A percentile compares a stretch with the other conserved stretches of the same genome.
These are phyloP conservation scores for Lithobates sylvaticus DNA, from an alignment of 2,797 vertebrate species.

Conservation along the genomic window DNA sequence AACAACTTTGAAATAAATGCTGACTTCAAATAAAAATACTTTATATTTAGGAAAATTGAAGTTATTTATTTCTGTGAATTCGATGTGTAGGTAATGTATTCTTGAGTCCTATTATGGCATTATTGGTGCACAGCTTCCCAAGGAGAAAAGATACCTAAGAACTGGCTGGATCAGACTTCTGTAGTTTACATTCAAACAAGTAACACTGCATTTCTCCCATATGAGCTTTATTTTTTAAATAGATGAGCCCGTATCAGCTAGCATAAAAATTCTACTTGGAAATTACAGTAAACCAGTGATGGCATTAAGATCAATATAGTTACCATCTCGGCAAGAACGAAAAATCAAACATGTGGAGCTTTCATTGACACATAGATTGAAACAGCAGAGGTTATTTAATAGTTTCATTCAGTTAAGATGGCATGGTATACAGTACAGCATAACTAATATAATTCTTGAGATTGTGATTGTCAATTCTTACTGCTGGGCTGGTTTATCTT, in stretches of 20 bases:
- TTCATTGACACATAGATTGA: slow-evolving; percentile 2
- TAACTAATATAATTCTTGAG: slow-evolving; percentile 1
- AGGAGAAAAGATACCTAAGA: not conserved
- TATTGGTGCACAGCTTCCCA: not conserved
- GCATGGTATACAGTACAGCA: not conserved
- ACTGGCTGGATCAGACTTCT: not conserved
- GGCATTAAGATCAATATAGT: slow-evolving; percentile 13
- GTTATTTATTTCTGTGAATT: not conserved
- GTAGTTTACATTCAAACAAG: not conserved
- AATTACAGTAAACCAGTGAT: not conserved
- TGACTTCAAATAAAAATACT: not conserved
- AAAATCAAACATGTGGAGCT: not conserved
- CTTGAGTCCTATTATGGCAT: not conserved
- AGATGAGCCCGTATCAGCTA: not conserved
- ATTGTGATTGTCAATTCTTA: not conserved
- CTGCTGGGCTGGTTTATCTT: not conserved
- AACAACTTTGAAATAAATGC: not conserved
- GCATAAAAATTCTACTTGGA: not conserved
- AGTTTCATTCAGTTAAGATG: not conserved
- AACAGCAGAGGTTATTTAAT: not conserved
- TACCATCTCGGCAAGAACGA: not conserved
- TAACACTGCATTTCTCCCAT: not conserved
- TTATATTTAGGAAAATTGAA: not conserved
- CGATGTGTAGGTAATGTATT: not conserved
- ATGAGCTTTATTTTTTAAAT: not conserved